A percentile compares a stretch with the other conserved stretches of the same genome.
Conservation (phyloP, 2,797 vertebrate species). For the Microctenopoma stevenorrisi region DNA sequence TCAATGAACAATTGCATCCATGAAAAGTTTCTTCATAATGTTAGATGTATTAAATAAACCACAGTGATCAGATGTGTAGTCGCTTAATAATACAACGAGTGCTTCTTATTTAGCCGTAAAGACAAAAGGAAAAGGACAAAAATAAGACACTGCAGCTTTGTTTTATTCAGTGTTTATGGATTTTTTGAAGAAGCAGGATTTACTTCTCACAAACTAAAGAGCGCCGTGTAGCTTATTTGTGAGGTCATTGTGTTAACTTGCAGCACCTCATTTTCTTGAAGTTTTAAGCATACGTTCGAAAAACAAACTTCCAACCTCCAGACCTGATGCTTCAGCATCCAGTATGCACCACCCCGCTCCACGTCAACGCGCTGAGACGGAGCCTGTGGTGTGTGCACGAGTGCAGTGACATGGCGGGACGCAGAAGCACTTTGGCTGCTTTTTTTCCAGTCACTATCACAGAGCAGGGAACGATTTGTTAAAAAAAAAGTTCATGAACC, state of each 20-base stretch:
- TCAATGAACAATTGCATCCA: too few species aligned
- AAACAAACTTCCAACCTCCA: conserved; percentile 15
- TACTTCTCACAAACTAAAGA: too few species aligned
- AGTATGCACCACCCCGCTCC: conserved; percentile 31
- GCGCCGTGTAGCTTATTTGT: background rate
- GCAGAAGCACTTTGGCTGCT: conserved; percentile 42
- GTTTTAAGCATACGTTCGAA: background rate
- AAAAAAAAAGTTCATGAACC: conserved; percentile 60
- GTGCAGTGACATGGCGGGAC: conserved; percentile 33
- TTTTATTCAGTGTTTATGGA: background rate
- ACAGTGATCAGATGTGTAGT: background rate
- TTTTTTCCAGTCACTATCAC: conserved; percentile 58
- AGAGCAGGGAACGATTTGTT: conserved; percentile 45
- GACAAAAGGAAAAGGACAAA: background rate
- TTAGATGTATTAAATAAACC: background rate
- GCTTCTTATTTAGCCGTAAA: background rate
- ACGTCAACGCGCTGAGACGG: conserved; percentile 16
- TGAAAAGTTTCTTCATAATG: background rate
- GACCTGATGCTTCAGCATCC: conserved; percentile 1
- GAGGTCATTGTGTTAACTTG: too few species aligned
- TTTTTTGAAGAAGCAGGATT: background rate
- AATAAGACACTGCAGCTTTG: background rate
- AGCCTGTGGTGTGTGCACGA: background rate
- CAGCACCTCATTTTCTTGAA: background rate
- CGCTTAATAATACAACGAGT: background rate